phyloP scores from a whole-genome alignment of 2,113 vertebrate genomes.

The Nothocercus julius region DNA sequence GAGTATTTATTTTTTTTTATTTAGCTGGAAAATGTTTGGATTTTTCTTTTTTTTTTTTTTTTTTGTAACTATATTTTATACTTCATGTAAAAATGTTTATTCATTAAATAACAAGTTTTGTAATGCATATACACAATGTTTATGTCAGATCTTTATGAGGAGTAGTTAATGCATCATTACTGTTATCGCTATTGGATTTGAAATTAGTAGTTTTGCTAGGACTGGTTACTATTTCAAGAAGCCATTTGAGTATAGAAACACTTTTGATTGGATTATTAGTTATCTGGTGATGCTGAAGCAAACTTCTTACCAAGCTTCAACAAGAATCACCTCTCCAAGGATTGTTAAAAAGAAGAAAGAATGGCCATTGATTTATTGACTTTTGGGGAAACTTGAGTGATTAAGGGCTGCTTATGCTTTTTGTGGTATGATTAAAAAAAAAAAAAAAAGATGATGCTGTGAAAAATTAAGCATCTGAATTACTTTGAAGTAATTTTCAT shows the following conservation, averaged over 20 bases:
- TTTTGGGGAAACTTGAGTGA: not conserved
- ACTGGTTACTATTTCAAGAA: constrained; percentile 43
- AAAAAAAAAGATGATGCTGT: not conserved
- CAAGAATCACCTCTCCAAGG: not conserved
- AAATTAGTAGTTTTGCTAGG: not conserved
- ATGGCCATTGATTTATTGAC: not conserved
- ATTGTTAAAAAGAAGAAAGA: not conserved
- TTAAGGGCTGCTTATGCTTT: not conserved
- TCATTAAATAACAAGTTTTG: not conserved
- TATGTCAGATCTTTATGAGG: not conserved
- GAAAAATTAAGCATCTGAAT: not conserved
- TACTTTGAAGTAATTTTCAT: constrained; percentile 8
- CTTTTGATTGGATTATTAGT: constrained; percentile 16
- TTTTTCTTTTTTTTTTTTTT: not conserved
- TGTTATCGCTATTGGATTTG: not conserved
- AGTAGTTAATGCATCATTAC: not conserved
- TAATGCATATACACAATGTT: not conserved
- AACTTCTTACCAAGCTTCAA: not conserved
- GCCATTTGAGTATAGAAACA: constrained; percentile 37
- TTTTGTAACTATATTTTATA: not conserved
- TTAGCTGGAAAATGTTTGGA: not conserved
- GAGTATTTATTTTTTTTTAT: not conserved
- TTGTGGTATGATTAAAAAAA: not conserved
- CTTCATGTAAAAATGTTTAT: not conserved
- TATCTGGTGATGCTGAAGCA: constrained; percentile 37